Percentiles rank a stretch among this genome's conserved stretches.
Evolutionary conservation across 2,888 invertebrate species (phyloP).

Genomic region (Rambutsinella grinnellia): DNA sequence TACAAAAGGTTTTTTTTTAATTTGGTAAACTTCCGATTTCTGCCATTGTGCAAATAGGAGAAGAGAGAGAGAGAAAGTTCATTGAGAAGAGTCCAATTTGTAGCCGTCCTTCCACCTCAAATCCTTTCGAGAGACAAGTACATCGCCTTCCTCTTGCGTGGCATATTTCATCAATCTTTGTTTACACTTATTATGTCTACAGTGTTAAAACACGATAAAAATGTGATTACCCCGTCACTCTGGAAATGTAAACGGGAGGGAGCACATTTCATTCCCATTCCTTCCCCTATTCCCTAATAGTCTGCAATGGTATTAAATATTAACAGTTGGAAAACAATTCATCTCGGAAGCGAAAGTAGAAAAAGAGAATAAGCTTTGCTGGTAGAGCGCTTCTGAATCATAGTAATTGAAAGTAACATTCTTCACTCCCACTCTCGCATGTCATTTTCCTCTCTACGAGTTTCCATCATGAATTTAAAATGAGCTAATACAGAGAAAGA

Average conservation of each 20-base stretch:
- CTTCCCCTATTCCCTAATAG: not conserved
- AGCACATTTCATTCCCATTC: conserved; percentile 1
- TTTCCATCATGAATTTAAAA: not conserved
- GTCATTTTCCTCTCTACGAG: not conserved
- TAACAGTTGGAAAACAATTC: not conserved
- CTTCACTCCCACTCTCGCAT: not conserved
- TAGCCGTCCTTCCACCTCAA: not conserved
- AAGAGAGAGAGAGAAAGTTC: conserved; percentile 1
- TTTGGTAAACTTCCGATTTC: too few species aligned
- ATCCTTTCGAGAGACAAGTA: not conserved
- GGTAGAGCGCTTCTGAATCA: too few species aligned
- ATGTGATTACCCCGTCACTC: not conserved
- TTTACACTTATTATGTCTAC: conserved; percentile 6
- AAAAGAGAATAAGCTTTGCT: not conserved
- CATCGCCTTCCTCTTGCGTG: not conserved
- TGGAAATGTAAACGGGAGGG: not conserved
- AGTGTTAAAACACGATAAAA: not conserved
- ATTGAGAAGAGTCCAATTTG: not conserved
- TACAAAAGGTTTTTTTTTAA: too few species aligned
- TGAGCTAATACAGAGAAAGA: not conserved
- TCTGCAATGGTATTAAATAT: not conserved
- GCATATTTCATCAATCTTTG: conserved; percentile 28
- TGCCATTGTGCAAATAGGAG: not conserved
- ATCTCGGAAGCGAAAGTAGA: not conserved
- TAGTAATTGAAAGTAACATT: not conserved